Conservation (phyloP, 2,797 vertebrate genomes). For the Pangasius larnaudii region DNA sequence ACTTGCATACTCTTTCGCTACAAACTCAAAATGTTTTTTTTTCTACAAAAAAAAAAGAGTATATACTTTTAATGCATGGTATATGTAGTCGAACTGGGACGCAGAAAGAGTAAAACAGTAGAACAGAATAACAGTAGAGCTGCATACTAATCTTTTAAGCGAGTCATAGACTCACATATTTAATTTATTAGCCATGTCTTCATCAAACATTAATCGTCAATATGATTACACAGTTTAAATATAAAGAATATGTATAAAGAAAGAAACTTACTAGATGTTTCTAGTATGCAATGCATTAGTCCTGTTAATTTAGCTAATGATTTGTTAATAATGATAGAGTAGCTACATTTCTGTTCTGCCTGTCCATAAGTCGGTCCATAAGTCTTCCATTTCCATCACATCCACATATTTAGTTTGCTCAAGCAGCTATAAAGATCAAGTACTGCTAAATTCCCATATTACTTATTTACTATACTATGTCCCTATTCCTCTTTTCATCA, state of each 20-base stretch:
- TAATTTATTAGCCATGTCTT: background rate
- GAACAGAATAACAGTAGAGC: background rate
- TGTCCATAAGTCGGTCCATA: too few species aligned
- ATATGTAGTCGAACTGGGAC: too few species aligned
- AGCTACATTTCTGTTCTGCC: background rate
- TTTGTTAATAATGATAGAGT: background rate
- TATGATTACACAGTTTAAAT: background rate
- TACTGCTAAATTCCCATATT: background rate
- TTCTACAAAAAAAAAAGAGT: too few species aligned
- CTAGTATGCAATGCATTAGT: background rate
- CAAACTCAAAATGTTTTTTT: too few species aligned
- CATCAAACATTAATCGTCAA: background rate
- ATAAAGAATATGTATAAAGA: too few species aligned
- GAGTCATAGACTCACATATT: background rate
- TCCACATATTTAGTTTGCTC: background rate
- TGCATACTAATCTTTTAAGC: background rate
- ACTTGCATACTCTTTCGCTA: too few species aligned
- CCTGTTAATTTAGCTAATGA: background rate
- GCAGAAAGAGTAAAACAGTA: too few species aligned
- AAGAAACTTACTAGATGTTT: background rate
- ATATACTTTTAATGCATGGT: too few species aligned
- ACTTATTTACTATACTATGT: background rate
- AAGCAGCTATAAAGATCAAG: background rate
- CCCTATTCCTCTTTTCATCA: background rate
- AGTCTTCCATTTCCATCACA: background rate